Base-by-base conservation (phyloP, 1,140 invertebrate genomes). In the Listronotus bonariensis region DNA sequence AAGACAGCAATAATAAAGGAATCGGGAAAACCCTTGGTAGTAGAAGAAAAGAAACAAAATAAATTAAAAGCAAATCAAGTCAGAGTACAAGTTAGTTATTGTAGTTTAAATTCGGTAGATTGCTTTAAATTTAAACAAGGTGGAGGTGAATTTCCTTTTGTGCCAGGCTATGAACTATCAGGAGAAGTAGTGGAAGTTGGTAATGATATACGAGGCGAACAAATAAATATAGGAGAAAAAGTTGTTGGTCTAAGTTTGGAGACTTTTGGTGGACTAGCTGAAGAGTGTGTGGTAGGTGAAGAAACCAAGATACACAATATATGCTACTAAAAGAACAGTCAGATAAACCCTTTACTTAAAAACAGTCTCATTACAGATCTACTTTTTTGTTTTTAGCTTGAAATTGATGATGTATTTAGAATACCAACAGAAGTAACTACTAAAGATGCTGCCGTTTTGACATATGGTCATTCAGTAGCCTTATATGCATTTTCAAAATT, bases 41-140 rank as follows among this genome's bases (percentile, higher is more conserved):
- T 84, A 26, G 67, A 77, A 68, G 73, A 79, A 40, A 58, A 74
- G 14, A 74, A 71, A 55, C 61, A 60, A 46, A 41, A 42, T 58
- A 83, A 81, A 76, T 82, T 60, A 49, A 69, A 65, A 66, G 42
- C 70, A 56, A 69, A 69, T 42, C 48, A 77, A 72, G 78, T 80
- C 3, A 70, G 82, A 31, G 77, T 86, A 32, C 73, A 78, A 63
- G 80, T 84, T 10, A 75, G 81, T 68, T 80, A 80, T 42, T 83
- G 82, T 70, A 84, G 83, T 46, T 78, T 86, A n/a, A 86, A 86
- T 74, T 81, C 81, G 36, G 77, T 80, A 38, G 85, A 86, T 76
- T 72, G 82, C 45, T 68, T 79, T 54, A 79, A 78, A 52, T 80
- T 77, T 70, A 65, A 70, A 58, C 80, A 81, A 32, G 78, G 76